These are phyloP conservation scores for Peromyscus polionotus DNA, from an alignment of 2,113 vertebrate species.

Conservation along the genomic window DNA sequence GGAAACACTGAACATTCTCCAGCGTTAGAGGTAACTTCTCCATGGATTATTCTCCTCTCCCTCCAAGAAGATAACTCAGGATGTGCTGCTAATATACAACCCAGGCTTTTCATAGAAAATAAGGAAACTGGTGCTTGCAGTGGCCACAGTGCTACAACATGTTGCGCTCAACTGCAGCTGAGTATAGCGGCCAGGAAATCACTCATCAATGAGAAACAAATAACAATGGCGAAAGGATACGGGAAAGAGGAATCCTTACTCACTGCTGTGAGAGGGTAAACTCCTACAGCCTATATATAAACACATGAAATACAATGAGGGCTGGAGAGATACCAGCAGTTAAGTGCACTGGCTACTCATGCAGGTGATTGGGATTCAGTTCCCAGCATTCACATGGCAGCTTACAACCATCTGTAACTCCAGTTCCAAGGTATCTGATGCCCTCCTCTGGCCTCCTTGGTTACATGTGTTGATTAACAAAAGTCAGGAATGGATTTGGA, in stretches of 20 bases:
- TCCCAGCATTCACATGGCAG: background rate
- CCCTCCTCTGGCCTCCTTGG: background rate
- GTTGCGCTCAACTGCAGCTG: background rate
- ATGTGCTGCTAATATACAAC: background rate
- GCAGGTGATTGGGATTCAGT: background rate
- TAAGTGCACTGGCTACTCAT: background rate
- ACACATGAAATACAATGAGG: background rate
- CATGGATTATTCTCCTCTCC: background rate
- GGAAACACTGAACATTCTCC: background rate
- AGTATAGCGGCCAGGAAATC: background rate
- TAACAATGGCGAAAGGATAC: background rate
- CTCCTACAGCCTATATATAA: background rate
- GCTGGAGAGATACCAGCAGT: background rate
- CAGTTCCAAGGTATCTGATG: no score
- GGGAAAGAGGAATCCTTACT: background rate
- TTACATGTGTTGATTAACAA: conserved; percentile 1
- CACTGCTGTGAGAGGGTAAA: background rate
- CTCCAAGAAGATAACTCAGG: background rate
- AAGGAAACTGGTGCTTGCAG: background rate
- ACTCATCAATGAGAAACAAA: background rate
- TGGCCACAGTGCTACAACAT: background rate
- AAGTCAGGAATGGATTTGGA: background rate
- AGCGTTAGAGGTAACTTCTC: background rate
- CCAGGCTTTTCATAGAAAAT: background rate
- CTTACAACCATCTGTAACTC: background rate